These are phyloP conservation scores for Pagrus major DNA, from an alignment of 2,113 vertebrate species.

Conservation along the genomic window DNA sequence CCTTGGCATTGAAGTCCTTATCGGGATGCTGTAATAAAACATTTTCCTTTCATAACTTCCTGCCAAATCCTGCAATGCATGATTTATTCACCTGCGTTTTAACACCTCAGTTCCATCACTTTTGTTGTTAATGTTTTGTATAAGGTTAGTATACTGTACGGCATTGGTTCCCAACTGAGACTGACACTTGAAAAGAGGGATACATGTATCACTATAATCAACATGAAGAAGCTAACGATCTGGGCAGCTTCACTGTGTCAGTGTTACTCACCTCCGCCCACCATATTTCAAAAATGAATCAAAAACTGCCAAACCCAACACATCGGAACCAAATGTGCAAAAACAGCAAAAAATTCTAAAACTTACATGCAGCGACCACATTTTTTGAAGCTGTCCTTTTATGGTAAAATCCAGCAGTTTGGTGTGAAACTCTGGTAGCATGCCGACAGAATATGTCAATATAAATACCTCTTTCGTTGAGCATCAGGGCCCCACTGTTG, in stretches of 20 bases:
- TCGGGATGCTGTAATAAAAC: slow-evolving; percentile 58
- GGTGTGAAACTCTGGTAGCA: slow-evolving; percentile 24
- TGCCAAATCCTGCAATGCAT: slow-evolving; percentile 74
- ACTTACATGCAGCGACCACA: not conserved
- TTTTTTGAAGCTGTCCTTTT: not conserved
- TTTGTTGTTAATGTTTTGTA: slow-evolving; percentile 41
- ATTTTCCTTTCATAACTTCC: slow-evolving; percentile 62
- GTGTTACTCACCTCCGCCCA: slow-evolving; percentile 22
- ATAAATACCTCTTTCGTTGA: no score
- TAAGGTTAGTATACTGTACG: slow-evolving; percentile 22
- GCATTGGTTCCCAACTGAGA: slow-evolving; percentile 1
- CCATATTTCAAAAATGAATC: slow-evolving; percentile 28
- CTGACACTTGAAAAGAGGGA: not conserved
- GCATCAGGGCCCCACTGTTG: not conserved
- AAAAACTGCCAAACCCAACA: slow-evolving; percentile 2
- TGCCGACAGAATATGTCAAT: not conserved
- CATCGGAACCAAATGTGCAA: slow-evolving; percentile 22
- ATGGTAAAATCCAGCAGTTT: not conserved
- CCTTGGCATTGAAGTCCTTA: slow-evolving; percentile 64
- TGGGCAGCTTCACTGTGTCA: slow-evolving; percentile 39
- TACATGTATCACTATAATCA: slow-evolving; percentile 6
- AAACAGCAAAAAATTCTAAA: not conserved
- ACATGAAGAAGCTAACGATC: slow-evolving; percentile 23
- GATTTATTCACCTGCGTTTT: slow-evolving; percentile 65
- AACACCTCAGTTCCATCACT: slow-evolving; percentile 53